Evolutionary conservation across 92 coral and sea anemone genomes (phyloP).

Genomic region (Zoanthus gigantus): DNA sequence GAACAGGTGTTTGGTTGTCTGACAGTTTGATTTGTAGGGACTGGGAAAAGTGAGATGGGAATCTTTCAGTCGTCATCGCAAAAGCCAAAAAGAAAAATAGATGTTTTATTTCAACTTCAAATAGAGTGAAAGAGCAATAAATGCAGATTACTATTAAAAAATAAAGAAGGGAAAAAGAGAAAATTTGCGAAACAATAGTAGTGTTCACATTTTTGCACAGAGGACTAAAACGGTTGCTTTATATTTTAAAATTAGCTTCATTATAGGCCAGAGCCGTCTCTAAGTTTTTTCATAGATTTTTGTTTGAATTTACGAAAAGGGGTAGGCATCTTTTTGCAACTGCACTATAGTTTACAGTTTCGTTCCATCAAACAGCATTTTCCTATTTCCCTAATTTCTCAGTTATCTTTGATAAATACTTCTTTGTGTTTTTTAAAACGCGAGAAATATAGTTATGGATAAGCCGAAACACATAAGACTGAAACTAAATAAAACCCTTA

Average conservation of each 20-base stretch:
- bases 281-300: background rate
- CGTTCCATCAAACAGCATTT: background rate
- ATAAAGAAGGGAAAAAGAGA: background rate
- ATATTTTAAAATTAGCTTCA: too few relatives aligned
- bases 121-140: slow-evolving; percentile 8
- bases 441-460: background rate
- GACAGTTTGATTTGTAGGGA: slow-evolving; percentile 2
- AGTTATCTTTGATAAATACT: background rate
- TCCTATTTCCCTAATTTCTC: background rate
- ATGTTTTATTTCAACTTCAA: slow-evolving; percentile 1
- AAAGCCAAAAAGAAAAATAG: background rate
- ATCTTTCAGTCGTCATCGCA: background rate
- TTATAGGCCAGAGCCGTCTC: background rate
- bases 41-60: slow-evolving; percentile 1
- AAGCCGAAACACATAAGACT: background rate
- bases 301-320: background rate
- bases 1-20: slow-evolving; percentile 11
- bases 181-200: background rate
- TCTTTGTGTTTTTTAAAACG: background rate
- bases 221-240: too few relatives aligned
- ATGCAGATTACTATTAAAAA: background rate
- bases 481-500: background rate
- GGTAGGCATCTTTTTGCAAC: background rate
- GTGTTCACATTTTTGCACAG: too few relatives aligned
- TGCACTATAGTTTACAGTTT: background rate